These are phyloP conservation scores for Cairina moschata DNA, from an alignment of 2,113 vertebrate genomes.

Conservation along the genomic window DNA sequence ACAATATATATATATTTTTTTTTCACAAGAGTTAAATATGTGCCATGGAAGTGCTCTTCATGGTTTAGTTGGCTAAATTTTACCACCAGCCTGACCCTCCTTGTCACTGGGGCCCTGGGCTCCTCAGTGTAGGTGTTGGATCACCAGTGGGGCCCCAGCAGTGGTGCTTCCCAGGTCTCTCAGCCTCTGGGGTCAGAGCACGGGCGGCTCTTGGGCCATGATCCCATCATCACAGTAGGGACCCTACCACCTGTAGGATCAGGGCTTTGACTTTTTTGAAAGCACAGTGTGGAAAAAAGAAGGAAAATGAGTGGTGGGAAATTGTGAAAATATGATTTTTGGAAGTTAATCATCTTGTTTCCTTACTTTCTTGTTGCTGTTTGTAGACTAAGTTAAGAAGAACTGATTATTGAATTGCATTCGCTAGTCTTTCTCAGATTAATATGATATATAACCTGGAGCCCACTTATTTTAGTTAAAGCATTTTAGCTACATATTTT, in stretches of 20 bases:
- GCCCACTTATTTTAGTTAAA: not conserved
- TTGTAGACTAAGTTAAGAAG: not conserved
- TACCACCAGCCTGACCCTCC: too few species aligned
- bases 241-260: not conserved
- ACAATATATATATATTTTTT: not conserved
- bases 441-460: not conserved
- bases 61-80: not conserved
- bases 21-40: not conserved
- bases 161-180: not conserved
- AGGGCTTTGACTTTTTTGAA: not conserved
- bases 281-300: not conserved
- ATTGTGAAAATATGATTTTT: not conserved
- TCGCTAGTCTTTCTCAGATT: not conserved
- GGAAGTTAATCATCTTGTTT: not conserved
- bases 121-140: accelerated
- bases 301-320: not conserved
- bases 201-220: too few species aligned
- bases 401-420: not conserved
- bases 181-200: not conserved
- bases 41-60: not conserved
- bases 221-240: not conserved
- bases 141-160: accelerated
- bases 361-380: not conserved
- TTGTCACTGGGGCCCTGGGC: not conserved
- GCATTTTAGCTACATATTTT: not conserved